phyloP scores from a whole-genome alignment of 2,113 vertebrate genomes.

The Larimichthys polyactis region DNA sequence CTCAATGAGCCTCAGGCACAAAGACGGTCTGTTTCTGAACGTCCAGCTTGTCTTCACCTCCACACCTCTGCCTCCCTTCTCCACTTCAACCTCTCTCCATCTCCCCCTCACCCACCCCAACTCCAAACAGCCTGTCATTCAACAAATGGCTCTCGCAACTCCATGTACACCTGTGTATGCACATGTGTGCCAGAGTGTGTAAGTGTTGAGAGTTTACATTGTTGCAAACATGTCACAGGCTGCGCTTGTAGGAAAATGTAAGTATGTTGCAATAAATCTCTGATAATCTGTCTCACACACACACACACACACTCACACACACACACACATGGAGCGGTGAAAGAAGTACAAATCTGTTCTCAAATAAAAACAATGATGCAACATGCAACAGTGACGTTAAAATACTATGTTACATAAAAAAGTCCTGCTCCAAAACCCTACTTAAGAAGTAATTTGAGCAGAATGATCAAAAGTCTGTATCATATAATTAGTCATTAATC shows the following conservation, averaged over 20 bases:
- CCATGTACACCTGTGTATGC: conserved; percentile 54
- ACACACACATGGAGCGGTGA: not conserved
- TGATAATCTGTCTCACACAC: not conserved
- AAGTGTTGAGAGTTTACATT: conserved; percentile 53
- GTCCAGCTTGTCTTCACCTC: conserved; percentile 78
- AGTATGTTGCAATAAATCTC: conserved; percentile 23
- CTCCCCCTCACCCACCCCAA: conserved; percentile 32
- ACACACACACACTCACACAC: not conserved
- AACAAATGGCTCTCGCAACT: conserved; percentile 63
- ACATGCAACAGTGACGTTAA: not conserved
- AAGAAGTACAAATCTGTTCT: not conserved
- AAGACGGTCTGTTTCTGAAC: conserved; percentile 76
- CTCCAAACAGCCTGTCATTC: conserved; percentile 75
- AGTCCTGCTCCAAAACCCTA: not conserved
- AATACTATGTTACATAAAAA: not conserved
- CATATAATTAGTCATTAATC: too few relatives aligned
- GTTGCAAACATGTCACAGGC: conserved; percentile 52
- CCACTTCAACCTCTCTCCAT: conserved; percentile 72
- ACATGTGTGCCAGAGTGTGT: conserved; percentile 19
- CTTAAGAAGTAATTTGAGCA: not conserved
- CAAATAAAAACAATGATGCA: not conserved
- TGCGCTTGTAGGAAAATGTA: conserved; percentile 16
- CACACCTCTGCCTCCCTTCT: conserved; percentile 78
- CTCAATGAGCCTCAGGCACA: conserved; percentile 63
- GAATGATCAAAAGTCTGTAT: not conserved